phyloP scores from a whole-genome alignment of 2,113 vertebrate genomes.

The Hepsetus odoe region DNA sequence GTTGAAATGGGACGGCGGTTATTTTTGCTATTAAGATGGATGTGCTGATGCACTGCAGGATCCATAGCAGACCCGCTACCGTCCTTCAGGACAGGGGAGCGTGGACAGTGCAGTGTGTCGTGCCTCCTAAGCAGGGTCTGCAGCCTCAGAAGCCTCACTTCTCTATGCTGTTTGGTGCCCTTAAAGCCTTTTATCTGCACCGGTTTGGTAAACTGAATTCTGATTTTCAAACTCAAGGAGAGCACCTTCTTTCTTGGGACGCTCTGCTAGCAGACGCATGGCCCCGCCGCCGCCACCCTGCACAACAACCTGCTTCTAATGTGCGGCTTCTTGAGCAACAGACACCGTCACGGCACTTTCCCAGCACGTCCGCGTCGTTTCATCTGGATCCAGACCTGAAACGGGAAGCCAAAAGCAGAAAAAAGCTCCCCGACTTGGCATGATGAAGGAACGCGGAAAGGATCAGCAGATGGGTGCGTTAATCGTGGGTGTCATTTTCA shows the following conservation, averaged over 20 bases:
- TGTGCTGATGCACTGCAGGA: background rate
- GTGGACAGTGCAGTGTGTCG: background rate
- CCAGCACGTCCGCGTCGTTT: too few relatives aligned
- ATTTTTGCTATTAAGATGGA: background rate
- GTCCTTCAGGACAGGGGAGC: background rate
- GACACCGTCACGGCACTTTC: background rate
- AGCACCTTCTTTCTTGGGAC: slow-evolving; percentile 1
- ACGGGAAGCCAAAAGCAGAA: too few relatives aligned
- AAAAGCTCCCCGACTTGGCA: too few relatives aligned
- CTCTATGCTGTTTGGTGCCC: slow-evolving; percentile 23
- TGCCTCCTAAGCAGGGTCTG: background rate
- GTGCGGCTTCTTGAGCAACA: background rate
- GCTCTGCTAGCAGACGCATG: background rate
- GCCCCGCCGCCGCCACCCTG: background rate
- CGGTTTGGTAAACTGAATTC: background rate
- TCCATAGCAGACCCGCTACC: background rate
- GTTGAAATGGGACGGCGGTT: background rate
- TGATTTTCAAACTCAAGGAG: slow-evolving; percentile 12
- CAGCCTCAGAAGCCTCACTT: slow-evolving; percentile 3
- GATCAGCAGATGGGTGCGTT: background rate
- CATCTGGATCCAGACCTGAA: too few relatives aligned
- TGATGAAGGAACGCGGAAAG: background rate
- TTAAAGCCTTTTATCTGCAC: slow-evolving; percentile 17
- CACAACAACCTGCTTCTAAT: background rate
- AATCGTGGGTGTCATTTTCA: background rate